Evolutionary conservation across 2,888 invertebrate genomes (phyloP).

Genomic region (Parnassius orleans): DNA sequence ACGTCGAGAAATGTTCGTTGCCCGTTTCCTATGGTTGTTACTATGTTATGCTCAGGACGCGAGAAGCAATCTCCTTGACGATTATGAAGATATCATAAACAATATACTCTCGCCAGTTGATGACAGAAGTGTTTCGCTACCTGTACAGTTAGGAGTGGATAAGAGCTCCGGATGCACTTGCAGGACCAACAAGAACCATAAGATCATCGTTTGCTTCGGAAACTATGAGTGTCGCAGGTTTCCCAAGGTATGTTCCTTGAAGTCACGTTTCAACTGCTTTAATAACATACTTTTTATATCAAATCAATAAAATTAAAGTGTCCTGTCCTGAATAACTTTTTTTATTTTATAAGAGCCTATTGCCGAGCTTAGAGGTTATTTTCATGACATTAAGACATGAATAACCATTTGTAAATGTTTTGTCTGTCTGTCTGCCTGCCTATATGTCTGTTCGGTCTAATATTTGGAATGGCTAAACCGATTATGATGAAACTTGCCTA

Average conservation of each 20-base stretch:
- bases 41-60: constrained; percentile 62
- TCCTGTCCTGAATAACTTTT: no score
- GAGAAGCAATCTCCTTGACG: constrained; percentile 52
- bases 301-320: no score
- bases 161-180: constrained; percentile 74
- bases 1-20: constrained; percentile 48
- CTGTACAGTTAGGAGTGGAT: constrained; percentile 59
- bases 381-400: neutral
- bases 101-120: constrained; percentile 46
- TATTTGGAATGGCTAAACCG: no score
- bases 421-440: no score
- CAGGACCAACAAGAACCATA: constrained; percentile 53
- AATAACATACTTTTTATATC: neutral
- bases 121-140: constrained; percentile 49
- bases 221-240: constrained; percentile 72
- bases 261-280: neutral
- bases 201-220: constrained; percentile 75
- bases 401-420: neutral
- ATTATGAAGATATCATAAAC: constrained; percentile 53
- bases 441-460: no score
- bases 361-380: no score
- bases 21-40: constrained; percentile 61
- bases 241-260: constrained; percentile 56
- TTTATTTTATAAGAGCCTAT: no score
- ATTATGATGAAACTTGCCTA: no score